Percentiles rank a stretch among this genome's conserved stretches.
phyloP scores from a whole-genome alignment of 2,797 vertebrate species.

The Falco biarmicus region DNA sequence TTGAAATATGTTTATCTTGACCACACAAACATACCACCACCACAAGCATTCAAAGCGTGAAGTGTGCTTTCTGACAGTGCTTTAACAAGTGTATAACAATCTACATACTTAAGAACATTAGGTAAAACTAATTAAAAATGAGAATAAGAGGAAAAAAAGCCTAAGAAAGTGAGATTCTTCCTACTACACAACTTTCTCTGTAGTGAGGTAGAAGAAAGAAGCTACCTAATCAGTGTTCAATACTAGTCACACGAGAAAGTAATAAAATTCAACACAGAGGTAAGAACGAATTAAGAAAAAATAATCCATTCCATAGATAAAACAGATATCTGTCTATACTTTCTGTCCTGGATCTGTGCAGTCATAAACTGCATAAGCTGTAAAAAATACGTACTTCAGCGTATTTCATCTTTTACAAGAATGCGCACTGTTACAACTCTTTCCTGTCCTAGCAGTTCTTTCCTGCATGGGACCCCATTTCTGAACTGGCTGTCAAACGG shows the following conservation, averaged over 20 bases:
- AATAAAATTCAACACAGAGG: neutral
- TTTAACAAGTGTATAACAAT: neutral
- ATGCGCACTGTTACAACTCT: neutral
- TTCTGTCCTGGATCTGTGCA: neutral
- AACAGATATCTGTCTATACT: neutral
- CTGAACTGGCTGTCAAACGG: neutral
- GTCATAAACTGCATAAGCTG: neutral
- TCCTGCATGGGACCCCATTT: neutral
- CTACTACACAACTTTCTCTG: neutral
- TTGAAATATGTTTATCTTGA: neutral
- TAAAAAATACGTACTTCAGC: neutral
- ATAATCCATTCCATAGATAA: neutral
- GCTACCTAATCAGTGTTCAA: neutral
- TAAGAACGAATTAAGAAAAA: neutral
- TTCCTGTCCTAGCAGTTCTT: neutral
- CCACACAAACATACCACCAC: rapidly evolving
- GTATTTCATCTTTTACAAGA: neutral
- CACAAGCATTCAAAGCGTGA: neutral
- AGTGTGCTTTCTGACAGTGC: neutral
- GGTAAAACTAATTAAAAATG: neutral
- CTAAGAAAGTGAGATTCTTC: neutral
- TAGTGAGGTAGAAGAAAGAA: neutral
- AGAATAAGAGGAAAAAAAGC: neutral
- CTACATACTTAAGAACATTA: neutral
- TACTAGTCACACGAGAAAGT: neutral